Base-by-base conservation (phyloP, 2,888 invertebrate species). In the Macrophya alboannulata region DNA sequence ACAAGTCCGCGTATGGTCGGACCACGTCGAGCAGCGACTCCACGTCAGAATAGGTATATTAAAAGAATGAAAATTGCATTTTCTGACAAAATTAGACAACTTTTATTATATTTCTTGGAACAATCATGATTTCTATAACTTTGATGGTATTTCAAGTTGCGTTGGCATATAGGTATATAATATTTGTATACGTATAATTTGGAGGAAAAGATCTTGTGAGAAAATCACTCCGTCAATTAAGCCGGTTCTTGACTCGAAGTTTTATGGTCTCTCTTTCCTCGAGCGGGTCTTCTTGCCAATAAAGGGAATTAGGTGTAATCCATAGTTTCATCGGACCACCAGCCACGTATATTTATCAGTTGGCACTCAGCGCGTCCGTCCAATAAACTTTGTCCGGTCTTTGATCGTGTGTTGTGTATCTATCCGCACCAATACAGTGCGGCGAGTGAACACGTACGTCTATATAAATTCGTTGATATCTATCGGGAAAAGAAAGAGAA, bases 271-370 rank as follows among this genome's bases (percentile, higher is more conserved):
- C 45, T 76, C 62, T 83, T 84, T 65, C 59, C 77, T 77, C 71
- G 48, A 45, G 55, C 65, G 72, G 81, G 84, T 83, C 84, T 82
- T 45, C 84, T 68, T 40, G 82, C 84, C 86, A 79, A 86, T 87
- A 85, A 82, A 86, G 74, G 59, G 85, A 72, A 87, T 87, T 86
- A 87, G 76, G 82, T 59, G 77, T 88, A 87, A 88, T 86, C 87
- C 87, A 79, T 45, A 77, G 79, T 59, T 84, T 85, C 83, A 85
- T 88, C 83, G 77, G 68, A 43, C 77, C 55, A 21, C 62, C 43
- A 83, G 65, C 71, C 65, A 86, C 76, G 68, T 83, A 48, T 83
- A 83, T 83, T 71, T 83, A 83, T 83, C 68, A 71, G 45, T 68
- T 71, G 51, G 48, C 83, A 83, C 83, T 65, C 68, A 45, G 31